Evolutionary conservation across 2,113 vertebrate species (phyloP), one percentile per base, ranked within the genome.

Genomic region (Laticauda laticaudata): DNA sequence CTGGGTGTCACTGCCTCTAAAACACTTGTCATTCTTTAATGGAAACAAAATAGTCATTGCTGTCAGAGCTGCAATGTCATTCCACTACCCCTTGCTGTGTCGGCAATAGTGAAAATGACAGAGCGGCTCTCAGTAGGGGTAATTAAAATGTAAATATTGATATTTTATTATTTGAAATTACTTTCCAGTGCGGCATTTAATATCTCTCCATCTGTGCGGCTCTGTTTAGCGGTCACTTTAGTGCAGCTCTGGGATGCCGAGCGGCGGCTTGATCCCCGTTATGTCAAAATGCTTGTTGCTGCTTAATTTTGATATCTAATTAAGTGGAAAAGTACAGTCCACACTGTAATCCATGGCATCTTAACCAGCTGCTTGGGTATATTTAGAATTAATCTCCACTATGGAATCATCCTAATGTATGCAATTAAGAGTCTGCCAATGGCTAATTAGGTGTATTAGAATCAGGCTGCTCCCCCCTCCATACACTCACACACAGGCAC

Each of bases 121-220:
- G 98, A 98, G 98, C 94, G 94, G 97, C 97, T 98, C 98, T 98
- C 97, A 97, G 98, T 98, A 98, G 98, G 98, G 98, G 98, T 99
- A 99, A 99, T 99, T 99, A 99, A 99, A 99, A 99, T 99, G 99
- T 99, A 99, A 99, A 99, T 99, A 99, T 99, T 99, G 99, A 99
- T 99, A 99, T 99, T 99, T 99, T 99, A 99, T 99, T 98, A 99
- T 99, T 99, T 99, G 98, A 99, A 99, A 99, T 98, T 98, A 99
- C 99, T 99, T 98, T 98, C 98, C 98, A 98, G 98, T 98, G 98
- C 97, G 98, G 98, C 98, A 98, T 98, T 99, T 99, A 99, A 99
- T 99, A 99, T 99, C 98, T 98, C 98, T 99, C 99, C 99, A 99
- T 99, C 99, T 99, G 99, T 98, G 98, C 98, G 96, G 96, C 98